Conservation (phyloP, 2,797 vertebrate species). For the Pangasius macronema region DNA sequence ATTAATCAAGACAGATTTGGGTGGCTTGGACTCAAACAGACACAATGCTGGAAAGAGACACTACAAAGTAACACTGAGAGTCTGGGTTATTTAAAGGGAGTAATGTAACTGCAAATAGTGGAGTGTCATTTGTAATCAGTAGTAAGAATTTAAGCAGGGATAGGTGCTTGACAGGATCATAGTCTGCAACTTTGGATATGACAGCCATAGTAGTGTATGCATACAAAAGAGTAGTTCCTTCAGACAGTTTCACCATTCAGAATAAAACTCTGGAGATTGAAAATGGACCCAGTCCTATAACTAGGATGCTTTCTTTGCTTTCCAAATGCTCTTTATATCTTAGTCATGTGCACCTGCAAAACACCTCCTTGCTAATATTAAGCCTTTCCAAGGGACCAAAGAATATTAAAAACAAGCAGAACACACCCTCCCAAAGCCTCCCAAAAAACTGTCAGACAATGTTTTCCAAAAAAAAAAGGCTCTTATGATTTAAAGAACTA, state of each 20-base stretch:
- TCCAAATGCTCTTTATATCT: neutral
- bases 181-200: neutral
- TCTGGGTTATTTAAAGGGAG: neutral
- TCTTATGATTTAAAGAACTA: neutral
- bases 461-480: neutral
- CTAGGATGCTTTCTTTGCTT: neutral
- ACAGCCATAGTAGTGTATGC: neutral
- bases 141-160: neutral
- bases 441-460: neutral
- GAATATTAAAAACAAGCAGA: conserved; percentile 2
- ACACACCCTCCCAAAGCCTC: neutral
- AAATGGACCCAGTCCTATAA: neutral
- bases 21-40: neutral
- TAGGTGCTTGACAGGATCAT: neutral
- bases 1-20: neutral
- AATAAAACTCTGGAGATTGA: neutral
- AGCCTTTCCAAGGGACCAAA: neutral
- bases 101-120: neutral
- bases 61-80: neutral
- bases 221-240: conserved; percentile 18
- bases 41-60: neutral
- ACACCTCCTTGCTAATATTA: neutral
- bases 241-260: neutral
- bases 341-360: neutral
- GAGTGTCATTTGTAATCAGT: neutral